These are phyloP conservation scores for Rhagoletis zephyria DNA, from an alignment of 1,140 invertebrate species.

Conservation along the genomic window DNA sequence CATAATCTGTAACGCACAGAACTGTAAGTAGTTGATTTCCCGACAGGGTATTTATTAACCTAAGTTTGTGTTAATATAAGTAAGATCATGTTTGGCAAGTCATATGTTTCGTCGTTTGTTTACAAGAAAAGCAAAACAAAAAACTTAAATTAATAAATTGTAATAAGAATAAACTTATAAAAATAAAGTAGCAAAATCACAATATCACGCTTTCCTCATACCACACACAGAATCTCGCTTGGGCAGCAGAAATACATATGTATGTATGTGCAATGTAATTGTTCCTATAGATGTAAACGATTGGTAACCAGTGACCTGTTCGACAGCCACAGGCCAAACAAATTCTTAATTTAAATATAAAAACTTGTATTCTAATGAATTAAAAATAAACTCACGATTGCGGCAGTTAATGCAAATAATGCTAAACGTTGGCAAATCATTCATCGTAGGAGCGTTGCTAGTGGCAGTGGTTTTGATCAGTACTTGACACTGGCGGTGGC, in stretches of 20 bases:
- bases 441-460: slow-evolving; percentile 14
- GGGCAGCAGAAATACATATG: background rate
- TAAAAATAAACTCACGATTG: slow-evolving; percentile 24
- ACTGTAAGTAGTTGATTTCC: too few species aligned
- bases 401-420: slow-evolving; percentile 17
- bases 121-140: background rate
- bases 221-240: background rate
- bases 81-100: background rate
- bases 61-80: background rate
- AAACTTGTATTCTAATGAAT: slow-evolving; percentile 39
- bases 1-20: too few species aligned
- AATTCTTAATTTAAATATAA: background rate
- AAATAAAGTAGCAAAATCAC: background rate
- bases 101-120: background rate
- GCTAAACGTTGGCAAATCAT: slow-evolving; percentile 5
- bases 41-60: too few species aligned
- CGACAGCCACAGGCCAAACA: background rate
- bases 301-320: background rate
- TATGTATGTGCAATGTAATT: background rate
- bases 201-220: background rate
- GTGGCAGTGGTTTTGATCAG: background rate
- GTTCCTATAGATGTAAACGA: background rate
- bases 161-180: background rate
- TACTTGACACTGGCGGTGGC: background rate
- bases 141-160: background rate